Evolutionary conservation across 1,140 invertebrate species (phyloP).

Genomic region (Xylocopa sonorina): DNA sequence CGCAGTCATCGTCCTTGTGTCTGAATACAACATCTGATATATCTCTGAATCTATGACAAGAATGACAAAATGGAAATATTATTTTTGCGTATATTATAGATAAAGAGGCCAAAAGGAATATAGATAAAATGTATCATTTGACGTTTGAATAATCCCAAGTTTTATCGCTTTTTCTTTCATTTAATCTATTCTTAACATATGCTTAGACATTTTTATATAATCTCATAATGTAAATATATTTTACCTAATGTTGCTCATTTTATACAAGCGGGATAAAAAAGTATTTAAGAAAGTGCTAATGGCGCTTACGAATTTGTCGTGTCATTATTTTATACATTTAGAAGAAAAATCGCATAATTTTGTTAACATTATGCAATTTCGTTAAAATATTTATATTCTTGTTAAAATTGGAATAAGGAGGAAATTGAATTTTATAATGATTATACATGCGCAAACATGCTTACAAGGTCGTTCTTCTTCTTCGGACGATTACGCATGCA

Average conservation of each 20-base stretch:
- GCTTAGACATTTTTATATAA: not conserved
- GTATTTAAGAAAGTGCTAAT: no score
- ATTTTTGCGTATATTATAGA: not conserved
- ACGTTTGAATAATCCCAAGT: not conserved
- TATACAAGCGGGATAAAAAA: no score
- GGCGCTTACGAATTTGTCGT: not conserved
- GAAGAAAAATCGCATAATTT: no score
- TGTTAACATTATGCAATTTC: not conserved
- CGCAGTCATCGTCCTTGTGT: no score
- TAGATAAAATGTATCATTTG: not conserved
- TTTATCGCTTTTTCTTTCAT: not conserved
- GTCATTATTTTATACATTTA: not conserved
- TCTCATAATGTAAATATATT: not conserved
- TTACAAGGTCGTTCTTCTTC: conserved; percentile 1
- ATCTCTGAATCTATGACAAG: not conserved
- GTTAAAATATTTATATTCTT: not conserved
- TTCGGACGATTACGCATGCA: not conserved
- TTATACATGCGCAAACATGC: not conserved
- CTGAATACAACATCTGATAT: not conserved
- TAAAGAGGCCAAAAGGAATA: not conserved
- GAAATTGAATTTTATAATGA: not conserved
- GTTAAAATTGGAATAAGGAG: not conserved
- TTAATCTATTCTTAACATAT: not conserved
- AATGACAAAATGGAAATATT: not conserved
- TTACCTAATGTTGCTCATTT: not conserved